Evolutionary conservation across 2,888 invertebrate genomes (phyloP).

Genomic region (Pheosia tremula): DNA sequence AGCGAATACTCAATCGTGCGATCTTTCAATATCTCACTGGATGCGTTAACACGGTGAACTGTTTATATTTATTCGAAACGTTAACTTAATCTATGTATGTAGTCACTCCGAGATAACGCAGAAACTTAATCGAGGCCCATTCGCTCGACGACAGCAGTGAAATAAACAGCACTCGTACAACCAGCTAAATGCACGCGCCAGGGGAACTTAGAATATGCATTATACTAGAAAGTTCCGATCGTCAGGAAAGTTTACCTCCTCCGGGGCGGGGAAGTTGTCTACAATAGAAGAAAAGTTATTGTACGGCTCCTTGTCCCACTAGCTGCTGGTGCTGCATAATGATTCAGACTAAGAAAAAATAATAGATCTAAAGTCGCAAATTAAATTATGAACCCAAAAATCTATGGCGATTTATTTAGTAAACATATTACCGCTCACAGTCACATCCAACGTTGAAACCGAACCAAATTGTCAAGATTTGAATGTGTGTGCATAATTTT

Average conservation of each 20-base stretch:
- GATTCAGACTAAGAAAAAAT: too few species aligned
- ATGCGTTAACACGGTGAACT: neutral
- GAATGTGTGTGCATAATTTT: too few species aligned
- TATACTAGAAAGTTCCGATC: constrained; percentile 1
- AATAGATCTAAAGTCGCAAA: too few species aligned
- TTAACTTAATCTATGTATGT: neutral
- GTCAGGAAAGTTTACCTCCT: neutral
- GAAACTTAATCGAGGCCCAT: neutral
- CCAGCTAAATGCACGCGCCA: neutral
- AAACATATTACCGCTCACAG: too few species aligned
- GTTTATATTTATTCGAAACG: neutral
- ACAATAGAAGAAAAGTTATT: constrained; percentile 20
- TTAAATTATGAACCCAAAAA: too few species aligned
- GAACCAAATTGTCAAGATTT: too few species aligned
- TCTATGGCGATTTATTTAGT: too few species aligned
- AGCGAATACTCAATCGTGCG: neutral
- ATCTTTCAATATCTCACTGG: neutral
- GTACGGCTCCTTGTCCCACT: constrained; percentile 2
- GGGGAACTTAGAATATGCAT: constrained; percentile 1
- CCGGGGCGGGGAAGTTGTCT: neutral
- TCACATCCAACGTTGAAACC: too few species aligned
- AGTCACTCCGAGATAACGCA: neutral
- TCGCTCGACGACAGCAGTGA: neutral
- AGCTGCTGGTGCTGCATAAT: constrained; percentile 18
- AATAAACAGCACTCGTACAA: neutral